phyloP scores from a whole-genome alignment of 2,113 vertebrate genomes.

The Numenius arquata region DNA sequence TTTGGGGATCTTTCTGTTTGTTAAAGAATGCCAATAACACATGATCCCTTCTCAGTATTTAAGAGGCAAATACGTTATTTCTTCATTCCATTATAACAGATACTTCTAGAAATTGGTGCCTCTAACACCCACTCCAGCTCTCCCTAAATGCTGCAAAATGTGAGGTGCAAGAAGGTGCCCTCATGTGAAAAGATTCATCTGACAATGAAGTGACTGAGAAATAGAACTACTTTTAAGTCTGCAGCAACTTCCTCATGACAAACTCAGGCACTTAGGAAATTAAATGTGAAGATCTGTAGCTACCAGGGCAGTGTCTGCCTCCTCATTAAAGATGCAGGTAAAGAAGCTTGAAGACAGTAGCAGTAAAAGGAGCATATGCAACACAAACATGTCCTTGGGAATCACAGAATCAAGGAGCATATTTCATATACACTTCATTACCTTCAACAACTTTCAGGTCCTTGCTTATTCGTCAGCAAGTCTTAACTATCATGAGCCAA shows the following conservation, averaged over 20 bases:
- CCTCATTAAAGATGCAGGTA: constrained; percentile 36
- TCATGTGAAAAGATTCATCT: background rate
- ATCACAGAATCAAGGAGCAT: no score
- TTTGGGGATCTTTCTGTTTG: background rate
- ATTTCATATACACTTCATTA: constrained; percentile 56
- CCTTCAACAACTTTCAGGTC: constrained; percentile 25
- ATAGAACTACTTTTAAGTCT: background rate
- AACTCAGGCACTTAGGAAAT: background rate
- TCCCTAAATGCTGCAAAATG: background rate
- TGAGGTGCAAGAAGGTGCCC: background rate
- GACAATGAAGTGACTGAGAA: background rate
- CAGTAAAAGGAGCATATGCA: constrained; percentile 28
- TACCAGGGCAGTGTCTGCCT: background rate
- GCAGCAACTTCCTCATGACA: background rate
- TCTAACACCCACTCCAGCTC: background rate
- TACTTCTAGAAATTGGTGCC: background rate
- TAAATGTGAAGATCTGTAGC: background rate
- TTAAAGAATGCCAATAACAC: background rate
- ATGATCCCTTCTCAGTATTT: background rate
- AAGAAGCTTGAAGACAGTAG: constrained; percentile 20
- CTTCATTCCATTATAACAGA: background rate
- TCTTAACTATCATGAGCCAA: background rate
- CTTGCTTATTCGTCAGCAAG: constrained; percentile 44
- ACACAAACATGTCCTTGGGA: constrained; percentile 31
- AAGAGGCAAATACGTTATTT: background rate